phyloP scores from a whole-genome alignment of 2,113 vertebrate genomes.

The Poicephalus gulielmi region DNA sequence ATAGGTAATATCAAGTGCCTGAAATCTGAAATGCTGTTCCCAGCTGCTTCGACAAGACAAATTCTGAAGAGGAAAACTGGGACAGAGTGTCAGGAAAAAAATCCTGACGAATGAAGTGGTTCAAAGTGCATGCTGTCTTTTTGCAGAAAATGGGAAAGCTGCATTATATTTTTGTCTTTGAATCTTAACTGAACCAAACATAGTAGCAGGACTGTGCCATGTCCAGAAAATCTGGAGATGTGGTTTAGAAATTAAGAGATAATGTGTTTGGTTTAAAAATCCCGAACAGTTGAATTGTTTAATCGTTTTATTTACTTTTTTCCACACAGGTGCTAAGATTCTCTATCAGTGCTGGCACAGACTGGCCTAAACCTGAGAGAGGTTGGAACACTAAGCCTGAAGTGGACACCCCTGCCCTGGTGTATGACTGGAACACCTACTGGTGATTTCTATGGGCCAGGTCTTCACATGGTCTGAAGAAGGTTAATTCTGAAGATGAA shows the following conservation, averaged over 20 bases:
- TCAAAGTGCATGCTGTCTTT: not conserved
- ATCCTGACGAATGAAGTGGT: not conserved
- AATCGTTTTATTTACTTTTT: not conserved
- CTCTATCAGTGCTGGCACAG: not conserved
- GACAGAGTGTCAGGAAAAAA: not conserved
- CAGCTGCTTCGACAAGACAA: not conserved
- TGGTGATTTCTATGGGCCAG: not conserved
- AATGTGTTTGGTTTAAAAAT: not conserved
- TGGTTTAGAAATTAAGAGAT: not conserved
- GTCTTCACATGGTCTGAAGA: not conserved
- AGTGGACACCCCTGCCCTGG: not conserved
- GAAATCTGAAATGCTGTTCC: slow-evolving; percentile 2
- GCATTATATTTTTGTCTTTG: not conserved
- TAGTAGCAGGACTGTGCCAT: not conserved
- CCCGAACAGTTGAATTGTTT: not conserved
- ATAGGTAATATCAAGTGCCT: not conserved
- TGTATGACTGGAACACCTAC: not conserved
- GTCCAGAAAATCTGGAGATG: not conserved
- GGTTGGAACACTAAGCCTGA: not conserved
- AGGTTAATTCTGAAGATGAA: not conserved
- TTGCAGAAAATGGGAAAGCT: not conserved
- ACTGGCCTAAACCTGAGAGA: not conserved
- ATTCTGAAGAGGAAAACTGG: not conserved
- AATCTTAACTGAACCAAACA: not conserved
- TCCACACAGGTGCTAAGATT: not conserved